Percentiles rank a stretch among this genome's conserved stretches.
Conservation (phyloP, 2,797 vertebrate species). For the Sebastes reedi region DNA sequence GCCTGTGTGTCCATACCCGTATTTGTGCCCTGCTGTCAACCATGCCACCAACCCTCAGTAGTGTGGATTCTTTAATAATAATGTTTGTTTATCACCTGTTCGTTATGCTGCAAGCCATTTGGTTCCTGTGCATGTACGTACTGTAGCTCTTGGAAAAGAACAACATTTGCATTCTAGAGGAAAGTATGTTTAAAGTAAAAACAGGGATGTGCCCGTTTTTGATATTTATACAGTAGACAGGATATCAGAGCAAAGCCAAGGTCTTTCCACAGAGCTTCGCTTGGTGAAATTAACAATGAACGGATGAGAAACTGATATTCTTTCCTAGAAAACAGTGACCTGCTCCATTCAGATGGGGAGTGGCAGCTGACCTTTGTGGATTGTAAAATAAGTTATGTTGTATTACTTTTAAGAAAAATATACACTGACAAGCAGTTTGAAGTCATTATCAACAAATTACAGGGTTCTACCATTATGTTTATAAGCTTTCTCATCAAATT, state of each 20-base stretch:
- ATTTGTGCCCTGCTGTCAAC: slow-evolving; percentile 6
- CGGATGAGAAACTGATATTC: not conserved
- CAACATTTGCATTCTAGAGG: not conserved
- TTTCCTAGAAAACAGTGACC: no score
- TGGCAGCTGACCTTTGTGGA: not conserved
- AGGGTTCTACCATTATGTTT: not conserved
- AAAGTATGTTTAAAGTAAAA: not conserved
- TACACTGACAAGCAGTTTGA: not conserved
- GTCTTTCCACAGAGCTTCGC: not conserved
- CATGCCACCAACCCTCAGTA: not conserved
- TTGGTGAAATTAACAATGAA: slow-evolving; percentile 22
- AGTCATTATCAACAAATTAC: not conserved
- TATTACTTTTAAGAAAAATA: not conserved
- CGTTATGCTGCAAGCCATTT: not conserved
- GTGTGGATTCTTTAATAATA: slow-evolving; percentile 13
- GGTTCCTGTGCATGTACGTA: not conserved
- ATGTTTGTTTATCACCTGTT: not conserved
- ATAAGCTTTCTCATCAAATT: not conserved
- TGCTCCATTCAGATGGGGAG: not conserved
- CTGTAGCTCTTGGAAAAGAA: not conserved
- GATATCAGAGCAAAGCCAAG: not conserved
- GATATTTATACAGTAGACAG: not conserved
- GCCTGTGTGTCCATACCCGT: not conserved
- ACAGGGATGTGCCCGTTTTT: not conserved
- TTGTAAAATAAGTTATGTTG: not conserved